Percentiles rank a stretch among this genome's conserved stretches.
These are phyloP conservation scores for Dipodomys spectabilis DNA, from an alignment of 2,113 vertebrate genomes.

Conservation along the genomic window DNA sequence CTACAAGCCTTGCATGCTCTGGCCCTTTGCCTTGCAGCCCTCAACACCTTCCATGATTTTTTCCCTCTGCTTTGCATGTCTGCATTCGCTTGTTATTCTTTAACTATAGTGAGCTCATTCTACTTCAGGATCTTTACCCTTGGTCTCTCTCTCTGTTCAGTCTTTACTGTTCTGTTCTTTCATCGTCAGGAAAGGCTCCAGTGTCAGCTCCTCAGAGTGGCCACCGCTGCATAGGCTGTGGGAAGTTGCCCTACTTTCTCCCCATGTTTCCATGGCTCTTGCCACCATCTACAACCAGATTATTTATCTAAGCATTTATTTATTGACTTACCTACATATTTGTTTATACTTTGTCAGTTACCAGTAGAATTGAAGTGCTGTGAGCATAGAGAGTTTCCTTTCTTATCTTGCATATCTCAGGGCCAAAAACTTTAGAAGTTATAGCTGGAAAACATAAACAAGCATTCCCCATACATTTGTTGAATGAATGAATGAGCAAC, in stretches of 20 bases:
- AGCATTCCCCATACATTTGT: not conserved
- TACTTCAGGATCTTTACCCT: not conserved
- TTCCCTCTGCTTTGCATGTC: not conserved
- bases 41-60: not conserved
- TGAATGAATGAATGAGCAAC: constrained; percentile 13
- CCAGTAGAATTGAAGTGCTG: not conserved
- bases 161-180: not conserved
- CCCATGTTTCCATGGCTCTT: not conserved
- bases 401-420: not conserved
- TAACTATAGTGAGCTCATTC: not conserved
- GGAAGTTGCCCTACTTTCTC: not conserved
- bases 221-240: not conserved
- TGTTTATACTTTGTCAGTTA: too few relatives aligned
- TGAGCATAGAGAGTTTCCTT: not conserved
- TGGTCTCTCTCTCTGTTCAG: not conserved
- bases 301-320: not conserved
- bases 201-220: not conserved
- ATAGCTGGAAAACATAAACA: not conserved
- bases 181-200: not conserved
- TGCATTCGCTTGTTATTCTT: constrained; percentile 9
- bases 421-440: not conserved
- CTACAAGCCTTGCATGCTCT: not conserved
- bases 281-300: not conserved
- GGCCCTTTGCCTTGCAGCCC: not conserved
- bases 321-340: not conserved